Percentiles rank a stretch among this genome's conserved stretches.
Evolutionary conservation across 2,797 vertebrate species (phyloP).

Genomic region (Microchirus variegatus): DNA sequence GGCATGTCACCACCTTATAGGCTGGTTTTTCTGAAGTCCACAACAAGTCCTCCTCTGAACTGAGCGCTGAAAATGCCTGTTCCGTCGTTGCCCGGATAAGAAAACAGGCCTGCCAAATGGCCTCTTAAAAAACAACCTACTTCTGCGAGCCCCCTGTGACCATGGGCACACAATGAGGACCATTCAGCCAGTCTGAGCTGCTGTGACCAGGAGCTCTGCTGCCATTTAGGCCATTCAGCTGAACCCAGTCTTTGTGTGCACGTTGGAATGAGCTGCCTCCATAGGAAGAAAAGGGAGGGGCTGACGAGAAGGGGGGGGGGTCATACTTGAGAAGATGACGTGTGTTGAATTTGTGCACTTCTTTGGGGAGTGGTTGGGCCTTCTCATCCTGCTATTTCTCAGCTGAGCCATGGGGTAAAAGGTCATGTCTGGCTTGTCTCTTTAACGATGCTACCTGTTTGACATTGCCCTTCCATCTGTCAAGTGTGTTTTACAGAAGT

Average conservation of each 20-base stretch:
- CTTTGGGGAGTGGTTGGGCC: constrained; percentile 15
- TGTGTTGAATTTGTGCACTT: constrained; percentile 20
- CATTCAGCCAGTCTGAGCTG: constrained; percentile 77
- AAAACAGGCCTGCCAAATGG: constrained; percentile 73
- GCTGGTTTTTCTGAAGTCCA: constrained; percentile 27
- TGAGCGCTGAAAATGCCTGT: constrained; percentile 73
- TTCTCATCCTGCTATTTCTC: constrained; percentile 13
- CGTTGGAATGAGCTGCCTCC: constrained; percentile 68
- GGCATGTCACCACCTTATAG: constrained; percentile 19
- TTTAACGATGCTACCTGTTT: constrained; percentile 16
- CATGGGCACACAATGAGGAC: constrained; percentile 79
- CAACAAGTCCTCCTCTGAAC: constrained; percentile 49
- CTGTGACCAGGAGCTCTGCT: constrained; percentile 72
- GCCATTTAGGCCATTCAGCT: constrained; percentile 79
- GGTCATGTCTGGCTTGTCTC: constrained; percentile 26
- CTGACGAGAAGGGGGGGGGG: constrained; percentile 34
- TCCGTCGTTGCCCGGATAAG: constrained; percentile 74
- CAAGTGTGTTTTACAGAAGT: constrained; percentile 4
- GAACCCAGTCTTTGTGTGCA: constrained; percentile 73
- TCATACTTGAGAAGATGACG: constrained; percentile 59
- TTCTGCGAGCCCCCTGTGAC: constrained; percentile 78
- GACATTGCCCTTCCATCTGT: constrained; percentile 11
- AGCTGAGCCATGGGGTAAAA: constrained; percentile 23
- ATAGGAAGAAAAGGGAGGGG: constrained; percentile 53
- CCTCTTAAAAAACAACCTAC: constrained; percentile 77